Evolutionary conservation across 2,888 invertebrate genomes (phyloP).

Genomic region (Ophion ventricosus): DNA sequence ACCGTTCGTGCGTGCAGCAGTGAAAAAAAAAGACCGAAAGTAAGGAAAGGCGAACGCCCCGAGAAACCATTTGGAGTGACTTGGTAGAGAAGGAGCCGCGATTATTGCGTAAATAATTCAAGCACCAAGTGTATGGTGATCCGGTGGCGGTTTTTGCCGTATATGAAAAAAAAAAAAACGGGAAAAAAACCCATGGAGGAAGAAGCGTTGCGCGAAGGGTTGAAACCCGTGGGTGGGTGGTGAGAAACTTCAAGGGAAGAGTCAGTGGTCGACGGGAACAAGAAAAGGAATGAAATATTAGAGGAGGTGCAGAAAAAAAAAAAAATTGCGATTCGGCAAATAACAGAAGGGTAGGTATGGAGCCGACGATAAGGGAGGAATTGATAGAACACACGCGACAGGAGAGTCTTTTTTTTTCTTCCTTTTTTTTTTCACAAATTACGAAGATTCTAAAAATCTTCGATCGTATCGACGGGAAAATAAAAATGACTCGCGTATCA

Average conservation of each 20-base stretch:
- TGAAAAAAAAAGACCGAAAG: background rate
- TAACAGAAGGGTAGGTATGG: background rate
- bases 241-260: conserved; percentile 2
- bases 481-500: background rate
- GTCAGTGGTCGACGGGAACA: conserved; percentile 19
- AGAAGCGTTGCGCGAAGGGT: background rate
- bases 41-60: background rate
- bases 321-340: background rate
- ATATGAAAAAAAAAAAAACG: conserved; percentile 3
- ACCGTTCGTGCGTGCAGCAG: background rate
- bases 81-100: background rate
- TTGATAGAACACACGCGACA: conserved; percentile 4
- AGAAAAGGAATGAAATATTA: conserved; percentile 29
- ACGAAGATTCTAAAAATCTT: background rate
- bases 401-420: background rate
- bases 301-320: background rate
- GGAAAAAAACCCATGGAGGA: conserved; percentile 1
- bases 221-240: conserved; percentile 11
- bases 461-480: background rate
- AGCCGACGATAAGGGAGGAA: background rate
- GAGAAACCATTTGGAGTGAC: background rate
- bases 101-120: conserved; percentile 39
- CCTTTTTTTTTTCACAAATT: background rate
- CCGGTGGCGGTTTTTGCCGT: conserved; percentile 16
- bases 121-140: conserved; percentile 4